Evolutionary conservation across 2,888 invertebrate species (phyloP).

Genomic region (Stegophylla sp.): DNA sequence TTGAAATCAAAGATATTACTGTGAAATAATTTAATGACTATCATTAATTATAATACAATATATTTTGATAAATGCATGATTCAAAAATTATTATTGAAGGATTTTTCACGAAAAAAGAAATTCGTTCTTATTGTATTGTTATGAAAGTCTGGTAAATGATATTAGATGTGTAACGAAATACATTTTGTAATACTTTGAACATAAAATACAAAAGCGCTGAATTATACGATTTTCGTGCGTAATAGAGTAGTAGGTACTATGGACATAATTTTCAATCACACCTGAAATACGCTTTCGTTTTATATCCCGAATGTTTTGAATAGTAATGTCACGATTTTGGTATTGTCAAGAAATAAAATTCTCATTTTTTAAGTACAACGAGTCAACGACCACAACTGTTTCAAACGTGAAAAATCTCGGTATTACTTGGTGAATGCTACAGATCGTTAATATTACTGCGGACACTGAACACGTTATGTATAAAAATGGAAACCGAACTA

Average conservation of each 20-base stretch:
- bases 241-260: not conserved
- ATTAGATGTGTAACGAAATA: not conserved
- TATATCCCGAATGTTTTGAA: slow-evolving; percentile 22
- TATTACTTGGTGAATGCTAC: not conserved
- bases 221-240: not conserved
- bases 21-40: no score
- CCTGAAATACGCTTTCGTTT: not conserved
- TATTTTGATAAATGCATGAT: no score
- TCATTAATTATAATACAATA: no score
- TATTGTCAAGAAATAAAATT: slow-evolving; percentile 3
- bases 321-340: slow-evolving; percentile 45
- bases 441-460: not conserved
- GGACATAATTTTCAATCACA: not conserved
- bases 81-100: no score
- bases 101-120: no score
- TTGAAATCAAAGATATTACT: no score
- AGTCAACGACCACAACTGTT: not conserved
- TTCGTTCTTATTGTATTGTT: not conserved
- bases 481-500: slow-evolving; percentile 36
- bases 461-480: slow-evolving; percentile 28
- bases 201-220: not conserved
- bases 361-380: not conserved
- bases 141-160: slow-evolving; percentile 1
- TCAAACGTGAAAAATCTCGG: no score
- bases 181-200: slow-evolving; percentile 35